Percentiles rank a stretch among this genome's conserved stretches.
phyloP scores from a whole-genome alignment of 2,888 invertebrate species.

The Drosophila melanosoma region DNA sequence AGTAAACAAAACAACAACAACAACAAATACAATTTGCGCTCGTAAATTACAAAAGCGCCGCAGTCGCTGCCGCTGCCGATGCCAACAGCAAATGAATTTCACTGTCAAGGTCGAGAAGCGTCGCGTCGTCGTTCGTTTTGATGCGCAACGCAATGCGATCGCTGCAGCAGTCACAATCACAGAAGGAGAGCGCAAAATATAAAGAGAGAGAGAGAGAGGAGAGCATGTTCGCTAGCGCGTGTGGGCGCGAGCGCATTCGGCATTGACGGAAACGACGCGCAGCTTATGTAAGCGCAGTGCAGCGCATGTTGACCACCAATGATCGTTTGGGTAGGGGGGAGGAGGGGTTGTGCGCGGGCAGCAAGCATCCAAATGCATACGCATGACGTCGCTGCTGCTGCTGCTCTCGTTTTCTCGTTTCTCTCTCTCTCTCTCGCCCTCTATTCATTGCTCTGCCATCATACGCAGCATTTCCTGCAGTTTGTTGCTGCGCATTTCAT shows the following conservation, averaged over 20 bases:
- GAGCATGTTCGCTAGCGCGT: conserved; percentile 44
- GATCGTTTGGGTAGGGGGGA: neutral
- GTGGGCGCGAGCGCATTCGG: conserved; percentile 63
- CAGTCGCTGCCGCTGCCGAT: conserved; percentile 37
- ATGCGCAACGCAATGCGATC: conserved; percentile 79
- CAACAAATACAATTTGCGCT: conserved; percentile 63
- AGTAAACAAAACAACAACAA: conserved; percentile 45
- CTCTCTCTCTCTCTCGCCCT: conserved; percentile 1
- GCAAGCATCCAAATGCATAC: conserved; percentile 59
- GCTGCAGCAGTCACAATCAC: conserved; percentile 42
- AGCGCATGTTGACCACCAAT: conserved; percentile 2
- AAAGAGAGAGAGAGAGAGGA: conserved; percentile 21
- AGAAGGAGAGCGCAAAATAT: conserved; percentile 10
- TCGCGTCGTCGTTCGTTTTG: conserved; percentile 70
- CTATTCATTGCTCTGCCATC: conserved; percentile 2
- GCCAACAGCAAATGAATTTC: conserved; percentile 77
- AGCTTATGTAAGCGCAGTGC: conserved; percentile 67
- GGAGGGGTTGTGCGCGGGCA: conserved; percentile 19
- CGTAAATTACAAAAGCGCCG: conserved; percentile 79
- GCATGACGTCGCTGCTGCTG: conserved; percentile 49
- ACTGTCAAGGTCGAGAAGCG: conserved; percentile 83
- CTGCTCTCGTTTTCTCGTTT: neutral
- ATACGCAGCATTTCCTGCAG: conserved; percentile 57
- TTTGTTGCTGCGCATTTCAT: conserved; percentile 62
- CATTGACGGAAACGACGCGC: conserved; percentile 72